These are phyloP conservation scores for Fragum fragum DNA, from an alignment of 2,888 invertebrate genomes.

Conservation along the genomic window DNA sequence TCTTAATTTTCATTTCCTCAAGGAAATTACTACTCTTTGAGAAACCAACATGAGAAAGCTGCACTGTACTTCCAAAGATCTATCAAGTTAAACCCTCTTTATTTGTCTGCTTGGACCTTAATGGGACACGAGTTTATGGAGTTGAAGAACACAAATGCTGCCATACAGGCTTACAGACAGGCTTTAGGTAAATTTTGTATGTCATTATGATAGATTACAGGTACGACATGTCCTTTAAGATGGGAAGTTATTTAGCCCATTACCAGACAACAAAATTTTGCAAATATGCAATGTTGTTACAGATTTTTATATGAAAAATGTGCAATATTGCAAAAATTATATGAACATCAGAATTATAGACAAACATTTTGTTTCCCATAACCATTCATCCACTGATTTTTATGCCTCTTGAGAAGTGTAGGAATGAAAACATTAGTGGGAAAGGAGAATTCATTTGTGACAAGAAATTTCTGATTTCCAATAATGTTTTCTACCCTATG, in stretches of 20 bases:
- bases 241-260: too few relatives aligned
- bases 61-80: slow-evolving; percentile 98
- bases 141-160: slow-evolving; percentile 98
- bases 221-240: too few relatives aligned
- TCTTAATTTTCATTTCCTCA: slow-evolving; percentile 78
- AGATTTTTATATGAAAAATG: background rate
- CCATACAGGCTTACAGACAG: slow-evolving; percentile 99
- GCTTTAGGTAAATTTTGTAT: slow-evolving; percentile 92
- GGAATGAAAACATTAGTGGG: background rate
- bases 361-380: too few relatives aligned
- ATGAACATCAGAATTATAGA: too few relatives aligned
- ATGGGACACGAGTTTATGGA: slow-evolving; percentile 99
- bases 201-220: too few relatives aligned
- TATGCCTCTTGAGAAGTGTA: too few relatives aligned
- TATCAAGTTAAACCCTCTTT: slow-evolving; percentile 96
- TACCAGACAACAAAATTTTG: background rate
- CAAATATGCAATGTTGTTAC: background rate
- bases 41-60: slow-evolving; percentile 99
- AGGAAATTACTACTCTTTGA: slow-evolving; percentile 98
- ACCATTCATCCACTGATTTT: too few relatives aligned
- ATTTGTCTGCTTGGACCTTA: slow-evolving; percentile 98
- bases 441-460: background rate
- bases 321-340: too few relatives aligned
- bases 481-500: slow-evolving; percentile 6
- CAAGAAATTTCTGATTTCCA: background rate